Evolutionary conservation across 2,888 invertebrate genomes (phyloP).

Genomic region (Aromia moschata): DNA sequence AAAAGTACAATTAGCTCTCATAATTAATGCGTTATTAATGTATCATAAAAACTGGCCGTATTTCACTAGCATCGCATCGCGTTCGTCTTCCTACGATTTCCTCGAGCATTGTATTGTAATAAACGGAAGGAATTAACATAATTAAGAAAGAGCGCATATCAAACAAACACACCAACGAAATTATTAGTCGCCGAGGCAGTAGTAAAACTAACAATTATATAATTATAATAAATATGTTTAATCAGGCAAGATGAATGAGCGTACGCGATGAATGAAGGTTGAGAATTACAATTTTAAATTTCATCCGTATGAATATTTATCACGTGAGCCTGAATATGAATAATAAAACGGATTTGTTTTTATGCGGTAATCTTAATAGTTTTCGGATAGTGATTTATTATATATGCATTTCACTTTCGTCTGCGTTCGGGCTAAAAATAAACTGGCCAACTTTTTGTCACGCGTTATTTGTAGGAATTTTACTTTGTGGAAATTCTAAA

Average conservation of each 20-base stretch:
- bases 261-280: constrained; percentile 27
- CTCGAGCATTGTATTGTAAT: constrained; percentile 9
- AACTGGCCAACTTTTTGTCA: background rate
- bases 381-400: constrained; percentile 25
- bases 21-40: constrained; percentile 10
- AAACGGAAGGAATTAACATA: constrained; percentile 16
- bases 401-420: constrained; percentile 19
- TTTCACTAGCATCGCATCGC: background rate
- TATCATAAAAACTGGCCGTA: constrained; percentile 7
- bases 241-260: constrained; percentile 30
- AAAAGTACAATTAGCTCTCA: constrained; percentile 1
- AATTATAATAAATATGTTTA: constrained; percentile 30
- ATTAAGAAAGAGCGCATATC: constrained; percentile 13
- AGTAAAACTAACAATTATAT: constrained; percentile 30
- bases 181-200: constrained; percentile 18
- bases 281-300: constrained; percentile 32
- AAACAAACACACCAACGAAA: constrained; percentile 26
- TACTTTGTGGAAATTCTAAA: no score
- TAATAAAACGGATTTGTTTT: constrained; percentile 26
- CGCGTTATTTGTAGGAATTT: no score
- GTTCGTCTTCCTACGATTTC: constrained; percentile 15
- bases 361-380: constrained; percentile 28
- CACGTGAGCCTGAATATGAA: constrained; percentile 26
- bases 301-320: constrained; percentile 31
- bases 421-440: background rate